Base-by-base conservation (phyloP, 2,113 vertebrate species). In the Cichladusa arquata region DNA sequence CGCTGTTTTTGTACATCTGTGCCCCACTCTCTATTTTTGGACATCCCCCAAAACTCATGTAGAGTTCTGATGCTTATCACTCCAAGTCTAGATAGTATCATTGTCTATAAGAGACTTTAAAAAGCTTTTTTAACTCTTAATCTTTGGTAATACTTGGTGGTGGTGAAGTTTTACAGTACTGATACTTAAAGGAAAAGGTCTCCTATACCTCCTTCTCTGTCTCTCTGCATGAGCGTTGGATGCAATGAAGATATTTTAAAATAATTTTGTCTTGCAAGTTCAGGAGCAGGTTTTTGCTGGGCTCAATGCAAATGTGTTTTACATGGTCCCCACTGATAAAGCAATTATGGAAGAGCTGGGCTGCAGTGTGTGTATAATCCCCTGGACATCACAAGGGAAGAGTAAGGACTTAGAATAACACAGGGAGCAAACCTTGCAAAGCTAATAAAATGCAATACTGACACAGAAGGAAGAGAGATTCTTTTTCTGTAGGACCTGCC, bases 331-430 rank as follows among this genome's bases (percentile, higher is more conserved):
- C 58, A 60, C 31, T 95, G 92, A 91, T 86, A 88, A 94, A 92
- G 78, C 85, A 94, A 70, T 96, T 96, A 94, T 12, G 77, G 78
- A 95, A 95, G 89, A 92, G 82, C 71, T 38, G 85, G 88, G 53
- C 51, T 79, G 71, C 28, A 84, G 64, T 1, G 1, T 72, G 64
- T 4, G 0, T 28, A 10, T 44, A 48, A 83, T 57, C 77, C 66
- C 69, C 85, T 36, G 51, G 76, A 72, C 18, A 36, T 36, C 51
- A 54, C 84, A 56, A 36, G 79, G 42, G 10, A 62, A 90, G 38
- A 11, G 44, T 47, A 60, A 86, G 44, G 80, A 67, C 40, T 71
- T 28, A 9, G n/a, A 91, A 42, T 66, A 91, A 73, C 28, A 48
- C 33, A 81, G 53, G 54, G 62, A 82, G 42, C 4, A 7, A 92